Percentiles rank a stretch among this genome's conserved stretches.
Conservation (phyloP, 1,140 invertebrate species). For the Lepidurus arcticus region DNA sequence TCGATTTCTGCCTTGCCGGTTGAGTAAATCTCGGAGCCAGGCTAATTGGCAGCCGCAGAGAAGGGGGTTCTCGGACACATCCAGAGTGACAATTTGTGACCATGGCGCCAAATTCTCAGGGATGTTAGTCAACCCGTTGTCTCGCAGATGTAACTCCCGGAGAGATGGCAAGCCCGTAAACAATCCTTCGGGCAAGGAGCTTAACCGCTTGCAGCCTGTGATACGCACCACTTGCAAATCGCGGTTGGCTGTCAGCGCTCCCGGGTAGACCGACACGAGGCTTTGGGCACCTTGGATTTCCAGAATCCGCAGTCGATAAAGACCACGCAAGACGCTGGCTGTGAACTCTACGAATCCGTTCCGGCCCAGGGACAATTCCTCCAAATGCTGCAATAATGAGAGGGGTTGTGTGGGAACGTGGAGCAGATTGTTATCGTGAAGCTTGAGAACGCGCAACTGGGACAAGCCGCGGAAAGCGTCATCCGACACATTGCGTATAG, state of each 20-base stretch:
- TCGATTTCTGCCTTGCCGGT: slow-evolving; percentile 28
- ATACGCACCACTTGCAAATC: slow-evolving; percentile 71
- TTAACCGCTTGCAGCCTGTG: slow-evolving; percentile 66
- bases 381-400: slow-evolving; percentile 60
- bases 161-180: slow-evolving; percentile 70
- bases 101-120: slow-evolving; percentile 69
- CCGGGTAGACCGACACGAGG: slow-evolving; percentile 62
- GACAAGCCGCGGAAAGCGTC: slow-evolving; percentile 67
- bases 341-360: slow-evolving; percentile 51
- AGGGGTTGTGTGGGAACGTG: slow-evolving; percentile 69
- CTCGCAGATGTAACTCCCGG: slow-evolving; percentile 62
- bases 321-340: slow-evolving; percentile 60
- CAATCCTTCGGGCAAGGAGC: slow-evolving; percentile 63
- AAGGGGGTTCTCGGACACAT: slow-evolving; percentile 75
- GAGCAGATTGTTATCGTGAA: slow-evolving; percentile 69
- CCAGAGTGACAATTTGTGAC: slow-evolving; percentile 65
- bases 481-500: slow-evolving; percentile 65
- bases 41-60: slow-evolving; percentile 71
- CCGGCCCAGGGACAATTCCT: slow-evolving; percentile 72
- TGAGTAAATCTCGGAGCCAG: slow-evolving; percentile 64
- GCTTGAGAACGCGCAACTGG: slow-evolving; percentile 60
- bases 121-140: slow-evolving; percentile 67
- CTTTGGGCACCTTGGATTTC: slow-evolving; percentile 68
- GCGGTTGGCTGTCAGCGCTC: slow-evolving; percentile 68
- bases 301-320: slow-evolving; percentile 65